These are phyloP conservation scores for Channa striata DNA, from an alignment of 2,797 vertebrate species.

Conservation along the genomic window DNA sequence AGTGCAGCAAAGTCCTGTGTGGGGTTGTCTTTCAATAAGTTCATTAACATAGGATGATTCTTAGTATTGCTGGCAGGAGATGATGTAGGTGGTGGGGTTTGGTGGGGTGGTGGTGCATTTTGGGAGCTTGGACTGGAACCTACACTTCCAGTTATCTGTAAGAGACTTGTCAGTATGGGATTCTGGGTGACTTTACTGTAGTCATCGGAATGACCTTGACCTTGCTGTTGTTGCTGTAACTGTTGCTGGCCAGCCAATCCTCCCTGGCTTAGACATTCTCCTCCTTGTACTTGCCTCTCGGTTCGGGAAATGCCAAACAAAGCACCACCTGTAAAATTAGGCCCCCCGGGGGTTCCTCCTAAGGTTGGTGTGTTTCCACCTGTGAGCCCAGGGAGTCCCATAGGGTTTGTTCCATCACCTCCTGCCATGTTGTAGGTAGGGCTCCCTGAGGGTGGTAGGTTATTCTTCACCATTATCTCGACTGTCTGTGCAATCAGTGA, in stretches of 20 bases:
- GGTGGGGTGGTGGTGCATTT: constrained; percentile 88
- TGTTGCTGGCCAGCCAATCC: constrained; percentile 77
- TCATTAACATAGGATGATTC: constrained; percentile 99
- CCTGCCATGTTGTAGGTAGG: constrained; percentile 94
- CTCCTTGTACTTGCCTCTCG: constrained; percentile 80
- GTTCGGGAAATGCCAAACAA: constrained; percentile 90
- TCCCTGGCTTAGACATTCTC: constrained; percentile 76
- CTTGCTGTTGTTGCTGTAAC: constrained; percentile 75
- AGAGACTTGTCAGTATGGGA: constrained; percentile 96
- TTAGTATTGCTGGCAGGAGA: constrained; percentile 99
- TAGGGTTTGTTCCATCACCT: constrained; percentile 85
- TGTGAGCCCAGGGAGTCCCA: constrained; percentile 89
- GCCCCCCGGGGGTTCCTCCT: constrained; percentile 71
- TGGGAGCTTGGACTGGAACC: constrained; percentile 96
- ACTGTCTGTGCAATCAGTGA: constrained; percentile 98
- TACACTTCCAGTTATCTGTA: constrained; percentile 96
- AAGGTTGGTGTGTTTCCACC: constrained; percentile 89
- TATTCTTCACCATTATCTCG: constrained; percentile 99
- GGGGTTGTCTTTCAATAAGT: constrained; percentile 97
- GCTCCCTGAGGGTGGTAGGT: constrained; percentile 95
- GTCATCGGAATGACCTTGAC: constrained; percentile 90
- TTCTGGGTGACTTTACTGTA: constrained; percentile 99
- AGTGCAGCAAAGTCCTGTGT: constrained; percentile 95
- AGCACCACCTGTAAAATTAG: constrained; percentile 88
- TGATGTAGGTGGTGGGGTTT: constrained; percentile 95